Conservation (phyloP, 2,888 invertebrate genomes). For the Mesodorylaimus sp. region DNA sequence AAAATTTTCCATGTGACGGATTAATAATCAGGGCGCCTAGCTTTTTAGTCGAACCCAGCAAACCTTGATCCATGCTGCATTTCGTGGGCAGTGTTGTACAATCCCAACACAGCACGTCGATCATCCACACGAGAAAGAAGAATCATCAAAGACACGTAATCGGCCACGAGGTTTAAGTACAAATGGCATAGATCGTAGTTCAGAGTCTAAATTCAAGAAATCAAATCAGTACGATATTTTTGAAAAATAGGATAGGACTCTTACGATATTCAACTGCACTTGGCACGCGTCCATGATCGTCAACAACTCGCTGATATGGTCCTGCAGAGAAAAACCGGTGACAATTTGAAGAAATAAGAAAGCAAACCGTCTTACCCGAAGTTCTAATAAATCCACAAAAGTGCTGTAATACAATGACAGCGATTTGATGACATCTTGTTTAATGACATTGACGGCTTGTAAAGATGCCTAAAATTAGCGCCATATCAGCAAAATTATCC, state of each 20-base stretch:
- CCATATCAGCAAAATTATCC: too few species aligned
- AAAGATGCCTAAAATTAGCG: constrained; percentile 34
- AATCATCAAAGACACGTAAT: constrained; percentile 87
- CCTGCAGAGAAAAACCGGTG: constrained; percentile 24
- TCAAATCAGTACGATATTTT: neutral
- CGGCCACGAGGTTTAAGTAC: constrained; percentile 81
- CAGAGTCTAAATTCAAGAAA: constrained; percentile 42
- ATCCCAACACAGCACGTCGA: constrained; percentile 79
- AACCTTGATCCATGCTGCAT: constrained; percentile 50
- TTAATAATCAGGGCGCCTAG: too few species aligned
- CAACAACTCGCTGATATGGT: constrained; percentile 39
- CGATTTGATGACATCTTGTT: constrained; percentile 85
- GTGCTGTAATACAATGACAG: constrained; percentile 93
- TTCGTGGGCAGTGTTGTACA: constrained; percentile 95
- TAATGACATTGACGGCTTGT: constrained; percentile 62
- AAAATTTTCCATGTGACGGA: too few species aligned
- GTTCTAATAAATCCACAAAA: constrained; percentile 90
- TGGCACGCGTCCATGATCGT: constrained; percentile 94
- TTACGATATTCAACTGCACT: constrained; percentile 68
- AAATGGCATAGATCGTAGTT: constrained; percentile 89
- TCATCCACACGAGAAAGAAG: constrained; percentile 93
- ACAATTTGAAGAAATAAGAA: constrained; percentile 3
- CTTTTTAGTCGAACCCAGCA: too few species aligned
- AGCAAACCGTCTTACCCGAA: constrained; percentile 33
- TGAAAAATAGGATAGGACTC: constrained; percentile 17